Conservation (phyloP, 2,888 invertebrate species). For the Spatulosminthurus flaviceps region DNA sequence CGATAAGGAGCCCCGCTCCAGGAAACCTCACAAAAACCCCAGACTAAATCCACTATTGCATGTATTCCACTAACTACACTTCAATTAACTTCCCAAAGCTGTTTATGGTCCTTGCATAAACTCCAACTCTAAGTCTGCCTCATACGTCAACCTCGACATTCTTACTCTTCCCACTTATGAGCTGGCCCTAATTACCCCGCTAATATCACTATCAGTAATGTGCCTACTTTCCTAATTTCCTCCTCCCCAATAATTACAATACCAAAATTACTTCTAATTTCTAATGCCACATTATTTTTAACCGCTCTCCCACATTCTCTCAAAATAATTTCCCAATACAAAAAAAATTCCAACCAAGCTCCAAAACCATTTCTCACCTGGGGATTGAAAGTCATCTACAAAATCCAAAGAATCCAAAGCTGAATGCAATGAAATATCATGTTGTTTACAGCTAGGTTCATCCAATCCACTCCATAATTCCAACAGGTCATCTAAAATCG, state of each 20-base stretch:
- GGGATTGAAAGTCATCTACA: slow-evolving; percentile 52
- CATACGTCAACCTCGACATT: not conserved
- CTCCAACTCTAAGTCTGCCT: no score
- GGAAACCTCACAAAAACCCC: no score
- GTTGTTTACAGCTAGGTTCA: slow-evolving; percentile 43
- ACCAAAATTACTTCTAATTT: no score
- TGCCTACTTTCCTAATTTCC: not conserved
- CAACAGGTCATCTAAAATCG: slow-evolving; percentile 57
- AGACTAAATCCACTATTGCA: no score
- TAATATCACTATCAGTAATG: not conserved
- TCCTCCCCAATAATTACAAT: not conserved
- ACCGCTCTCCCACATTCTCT: not conserved
- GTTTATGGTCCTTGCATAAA: no score
- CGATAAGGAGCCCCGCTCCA: not conserved
- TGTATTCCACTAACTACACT: no score
- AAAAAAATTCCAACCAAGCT: not conserved
- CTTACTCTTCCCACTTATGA: not conserved
- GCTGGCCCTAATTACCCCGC: not conserved
- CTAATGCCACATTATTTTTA: no score
- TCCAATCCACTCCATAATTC: slow-evolving; percentile 57
- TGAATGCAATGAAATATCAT: slow-evolving; percentile 55
- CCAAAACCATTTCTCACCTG: not conserved
- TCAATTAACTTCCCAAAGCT: no score
- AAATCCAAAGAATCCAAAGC: slow-evolving; percentile 56
- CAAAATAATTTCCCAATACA: not conserved